A percentile compares a stretch with the other conserved stretches of the same genome.
These are phyloP conservation scores for Adelphocoris suturalis DNA, from an alignment of 2,888 invertebrate species.

Conservation along the genomic window DNA sequence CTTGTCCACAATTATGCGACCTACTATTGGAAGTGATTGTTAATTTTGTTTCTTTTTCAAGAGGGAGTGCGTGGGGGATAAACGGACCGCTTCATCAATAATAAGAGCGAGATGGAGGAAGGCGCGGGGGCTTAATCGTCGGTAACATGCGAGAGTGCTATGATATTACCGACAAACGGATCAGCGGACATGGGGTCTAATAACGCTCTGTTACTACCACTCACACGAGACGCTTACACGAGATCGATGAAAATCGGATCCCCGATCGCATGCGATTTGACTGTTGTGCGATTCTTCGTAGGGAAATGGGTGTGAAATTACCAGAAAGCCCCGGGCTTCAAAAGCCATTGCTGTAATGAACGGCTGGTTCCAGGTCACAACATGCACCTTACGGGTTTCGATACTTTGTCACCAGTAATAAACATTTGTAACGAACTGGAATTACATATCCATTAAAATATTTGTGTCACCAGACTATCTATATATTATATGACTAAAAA, in stretches of 20 bases:
- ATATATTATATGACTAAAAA: too few species aligned
- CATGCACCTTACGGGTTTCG: too few species aligned
- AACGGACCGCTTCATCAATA: neutral
- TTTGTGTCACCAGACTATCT: too few species aligned
- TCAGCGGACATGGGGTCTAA: slow-evolving; percentile 7
- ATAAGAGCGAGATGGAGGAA: neutral
- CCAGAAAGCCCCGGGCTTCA: neutral
- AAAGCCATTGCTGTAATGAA: neutral
- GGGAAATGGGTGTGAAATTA: slow-evolving; percentile 19
- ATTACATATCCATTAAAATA: too few species aligned
- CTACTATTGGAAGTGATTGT: too few species aligned
- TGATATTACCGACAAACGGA: slow-evolving; percentile 7
- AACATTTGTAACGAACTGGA: too few species aligned
- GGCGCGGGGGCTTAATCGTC: neutral
- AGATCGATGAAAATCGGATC: neutral
- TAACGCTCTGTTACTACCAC: slow-evolving; percentile 8
- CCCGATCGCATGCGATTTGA: neutral
- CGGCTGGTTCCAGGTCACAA: too few species aligned
- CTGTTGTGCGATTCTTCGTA: neutral
- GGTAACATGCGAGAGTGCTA: neutral
- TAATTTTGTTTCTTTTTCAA: too few species aligned
- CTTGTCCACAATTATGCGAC: too few species aligned
- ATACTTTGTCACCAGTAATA: too few species aligned
- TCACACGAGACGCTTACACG: neutral
- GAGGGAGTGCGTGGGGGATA: neutral